Percentiles rank a stretch among this genome's conserved stretches.
phyloP scores from a whole-genome alignment of 2,113 vertebrate species.

The Lathamus discolor region DNA sequence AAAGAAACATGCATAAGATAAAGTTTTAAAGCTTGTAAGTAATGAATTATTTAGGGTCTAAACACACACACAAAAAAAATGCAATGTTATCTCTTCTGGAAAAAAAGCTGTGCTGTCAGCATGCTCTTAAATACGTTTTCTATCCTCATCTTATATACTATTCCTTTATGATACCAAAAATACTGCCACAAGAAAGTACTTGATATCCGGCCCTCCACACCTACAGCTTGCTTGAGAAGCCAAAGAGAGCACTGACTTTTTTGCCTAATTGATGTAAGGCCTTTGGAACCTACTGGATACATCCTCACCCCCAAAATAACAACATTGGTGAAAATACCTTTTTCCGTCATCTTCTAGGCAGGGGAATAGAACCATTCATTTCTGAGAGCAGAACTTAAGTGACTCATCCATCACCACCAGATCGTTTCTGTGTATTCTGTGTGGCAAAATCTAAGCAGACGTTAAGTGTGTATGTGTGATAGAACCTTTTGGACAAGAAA shows the following conservation, averaged over 20 bases:
- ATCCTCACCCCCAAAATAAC: neutral
- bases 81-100: neutral
- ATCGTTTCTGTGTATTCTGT: neutral
- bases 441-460: neutral
- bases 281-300: neutral
- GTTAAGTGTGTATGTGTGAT: neutral
- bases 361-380: conserved; percentile 2
- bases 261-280: neutral
- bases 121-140: neutral
- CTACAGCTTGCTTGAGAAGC: neutral
- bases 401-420: conserved; percentile 14
- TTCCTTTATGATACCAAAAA: neutral
- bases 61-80: neutral
- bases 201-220: neutral
- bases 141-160: neutral
- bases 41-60: neutral
- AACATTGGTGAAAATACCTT: conserved; percentile 5
- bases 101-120: neutral
- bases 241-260: neutral
- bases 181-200: neutral
- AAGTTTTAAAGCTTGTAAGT: neutral
- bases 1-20: neutral
- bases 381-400: neutral
- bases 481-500: neutral
- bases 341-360: neutral